Evolutionary conservation across 2,113 vertebrate species (phyloP), one percentile per base, ranked within the genome.

Genomic region (Mus pahari): DNA sequence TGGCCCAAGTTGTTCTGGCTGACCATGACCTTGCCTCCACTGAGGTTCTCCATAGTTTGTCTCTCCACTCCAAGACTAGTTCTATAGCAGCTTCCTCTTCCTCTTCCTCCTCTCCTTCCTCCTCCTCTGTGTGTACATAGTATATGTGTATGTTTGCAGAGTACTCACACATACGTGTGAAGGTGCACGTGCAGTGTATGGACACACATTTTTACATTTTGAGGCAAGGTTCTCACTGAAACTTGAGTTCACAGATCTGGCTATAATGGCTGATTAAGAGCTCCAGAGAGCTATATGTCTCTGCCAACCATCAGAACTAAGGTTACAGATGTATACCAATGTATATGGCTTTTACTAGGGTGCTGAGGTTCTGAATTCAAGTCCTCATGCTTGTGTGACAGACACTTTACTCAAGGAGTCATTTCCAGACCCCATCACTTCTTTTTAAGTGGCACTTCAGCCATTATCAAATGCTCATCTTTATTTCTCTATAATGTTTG

Each of bases 401-500:
- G 28, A 19, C 10, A 14, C 17, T 86, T 33, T 86, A 3, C 62
- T 86, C 42, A 68, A 7, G 12, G 39, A 86, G 42, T 13, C 62
- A 68, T 68, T 20, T 68, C 45, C 33, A 36, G 17, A 10, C 31
- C 19, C 31, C 45, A 7, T 36, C 64, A 24, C 62, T 88, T 84
- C 66, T 83, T 90, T 90, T 42, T 66, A 9, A 74, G 79, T 36
- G 39, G 75, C 5, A 7, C 2, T 24, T 79, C 60, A 73, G 24
- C 81, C 26, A 53, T 50, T 86, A 75, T 60, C 7, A 89, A 91
- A 81, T 89, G 7, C n/a, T 8, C 39, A 1, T 95, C 28, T 79
- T 81, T 31, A 53, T 91, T 89, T 86, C 53, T 89, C 45, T 62
- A 87, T 71, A n/a, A 42, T 78, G 33, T 78, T 92, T 64, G 28